A percentile compares a stretch with the other conserved stretches of the same genome.
Conservation (phyloP, 1,140 invertebrate genomes). For the Teleopsis dalmanni region DNA sequence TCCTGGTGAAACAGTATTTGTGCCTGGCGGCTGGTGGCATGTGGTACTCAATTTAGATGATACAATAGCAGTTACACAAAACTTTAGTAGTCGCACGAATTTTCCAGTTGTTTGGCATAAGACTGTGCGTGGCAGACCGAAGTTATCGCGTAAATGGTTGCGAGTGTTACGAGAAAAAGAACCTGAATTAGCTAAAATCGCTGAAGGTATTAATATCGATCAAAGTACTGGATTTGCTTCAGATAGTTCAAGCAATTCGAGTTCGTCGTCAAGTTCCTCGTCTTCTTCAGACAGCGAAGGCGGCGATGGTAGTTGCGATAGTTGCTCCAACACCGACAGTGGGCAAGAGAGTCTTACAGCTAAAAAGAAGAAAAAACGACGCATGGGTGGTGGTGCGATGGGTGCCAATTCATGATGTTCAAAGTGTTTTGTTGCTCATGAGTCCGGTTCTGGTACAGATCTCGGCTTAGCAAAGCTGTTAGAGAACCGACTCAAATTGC, state of each 20-base stretch:
- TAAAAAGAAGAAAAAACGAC: conserved; percentile 77
- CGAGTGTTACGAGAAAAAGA: conserved; percentile 64
- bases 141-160: conserved; percentile 83
- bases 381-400: conserved; percentile 37
- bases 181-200: conserved; percentile 74
- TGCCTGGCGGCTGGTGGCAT: conserved; percentile 98
- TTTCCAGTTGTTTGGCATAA: conserved; percentile 98
- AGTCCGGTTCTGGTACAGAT: no score
- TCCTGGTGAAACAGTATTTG: conserved; percentile 97
- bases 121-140: conserved; percentile 89
- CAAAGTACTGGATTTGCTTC: conserved; percentile 86
- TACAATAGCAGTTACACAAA: conserved; percentile 96
- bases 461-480: no score
- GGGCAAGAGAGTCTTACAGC: conserved; percentile 82
- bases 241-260: conserved; percentile 87
- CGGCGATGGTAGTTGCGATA: conserved; percentile 13
- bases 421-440: no score
- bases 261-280: conserved; percentile 66
- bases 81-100: conserved; percentile 93
- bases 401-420: conserved; percentile 12
- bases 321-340: conserved; percentile 55
- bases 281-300: conserved; percentile 59
- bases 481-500: no score
- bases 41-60: conserved; percentile 94
- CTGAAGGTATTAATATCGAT: conserved; percentile 78